Conservation (phyloP, 2,888 invertebrate species). For the Drosophila neonasuta region DNA sequence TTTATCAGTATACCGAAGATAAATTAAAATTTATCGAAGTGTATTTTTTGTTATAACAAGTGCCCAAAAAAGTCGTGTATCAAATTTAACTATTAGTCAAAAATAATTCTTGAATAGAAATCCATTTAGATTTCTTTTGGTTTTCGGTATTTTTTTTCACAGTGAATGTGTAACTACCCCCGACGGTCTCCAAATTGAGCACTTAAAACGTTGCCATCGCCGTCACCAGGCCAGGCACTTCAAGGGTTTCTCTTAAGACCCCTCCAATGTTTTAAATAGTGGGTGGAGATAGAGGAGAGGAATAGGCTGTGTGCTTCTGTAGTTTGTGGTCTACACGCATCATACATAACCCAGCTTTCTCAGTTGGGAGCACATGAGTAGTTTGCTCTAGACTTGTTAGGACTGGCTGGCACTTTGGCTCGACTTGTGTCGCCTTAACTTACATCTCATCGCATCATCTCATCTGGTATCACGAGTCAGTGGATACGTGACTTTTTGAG, state of each 20-base stretch:
- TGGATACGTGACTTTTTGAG: constrained; percentile 80
- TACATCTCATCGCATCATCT: constrained; percentile 31
- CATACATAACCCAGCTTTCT: constrained; percentile 20
- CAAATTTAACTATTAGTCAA: no score
- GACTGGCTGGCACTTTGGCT: constrained; percentile 18
- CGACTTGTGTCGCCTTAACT: constrained; percentile 13
- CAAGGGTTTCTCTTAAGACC: constrained; percentile 74
- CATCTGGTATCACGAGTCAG: constrained; percentile 40
- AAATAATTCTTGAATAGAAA: neutral
- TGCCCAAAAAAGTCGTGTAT: no score
- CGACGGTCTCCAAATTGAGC: constrained; percentile 39
- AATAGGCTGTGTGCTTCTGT: constrained; percentile 17
- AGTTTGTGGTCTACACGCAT: constrained; percentile 22
- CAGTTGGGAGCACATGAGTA: constrained; percentile 61
- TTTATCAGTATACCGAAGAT: no score
- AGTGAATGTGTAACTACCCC: constrained; percentile 33
- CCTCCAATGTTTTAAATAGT: constrained; percentile 7
- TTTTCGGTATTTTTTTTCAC: constrained; percentile 2
- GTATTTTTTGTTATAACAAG: no score
- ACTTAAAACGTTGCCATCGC: constrained; percentile 65
- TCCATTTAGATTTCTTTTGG: neutral
- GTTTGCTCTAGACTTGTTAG: constrained; percentile 68
- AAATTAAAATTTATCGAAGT: no score
- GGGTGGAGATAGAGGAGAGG: neutral
- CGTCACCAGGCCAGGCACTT: constrained; percentile 60